phyloP scores from a whole-genome alignment of 2,888 invertebrate genomes.

The Dendrolimus houi region DNA sequence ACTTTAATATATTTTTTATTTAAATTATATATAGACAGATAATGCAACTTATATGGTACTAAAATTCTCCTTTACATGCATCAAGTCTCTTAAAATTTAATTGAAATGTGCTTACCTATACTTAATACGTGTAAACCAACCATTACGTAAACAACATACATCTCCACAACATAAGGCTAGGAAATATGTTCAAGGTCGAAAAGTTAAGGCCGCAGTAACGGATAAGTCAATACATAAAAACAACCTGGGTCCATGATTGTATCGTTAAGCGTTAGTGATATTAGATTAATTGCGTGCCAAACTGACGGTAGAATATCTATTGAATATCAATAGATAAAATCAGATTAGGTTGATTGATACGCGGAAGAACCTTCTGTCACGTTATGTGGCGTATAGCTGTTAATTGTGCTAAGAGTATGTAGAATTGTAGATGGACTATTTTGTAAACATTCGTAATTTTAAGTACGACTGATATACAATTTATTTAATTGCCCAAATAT shows the following conservation, averaged over 20 bases:
- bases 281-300: constrained; percentile 9
- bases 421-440: constrained; percentile 3
- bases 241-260: not conserved
- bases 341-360: constrained; percentile 3
- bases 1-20: no score
- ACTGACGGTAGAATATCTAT: constrained; percentile 3
- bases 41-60: no score
- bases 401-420: constrained; percentile 10
- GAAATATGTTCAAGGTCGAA: constrained; percentile 16
- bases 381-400: constrained; percentile 7
- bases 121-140: no score
- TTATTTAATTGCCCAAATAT: no score
- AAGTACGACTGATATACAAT: no score
- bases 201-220: constrained; percentile 18
- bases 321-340: constrained; percentile 7
- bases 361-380: constrained; percentile 10
- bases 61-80: no score
- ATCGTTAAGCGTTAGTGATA: constrained; percentile 2
- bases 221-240: constrained; percentile 4
- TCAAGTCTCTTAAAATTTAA: no score
- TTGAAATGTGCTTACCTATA: no score
- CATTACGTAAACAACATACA: constrained; percentile 21
- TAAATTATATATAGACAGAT: no score
- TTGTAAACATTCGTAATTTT: not conserved
- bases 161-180: no score